Evolutionary conservation across 1,140 invertebrate genomes (phyloP), one percentile per base, ranked within the genome.

Genomic region (Reticulitermes speratus): DNA sequence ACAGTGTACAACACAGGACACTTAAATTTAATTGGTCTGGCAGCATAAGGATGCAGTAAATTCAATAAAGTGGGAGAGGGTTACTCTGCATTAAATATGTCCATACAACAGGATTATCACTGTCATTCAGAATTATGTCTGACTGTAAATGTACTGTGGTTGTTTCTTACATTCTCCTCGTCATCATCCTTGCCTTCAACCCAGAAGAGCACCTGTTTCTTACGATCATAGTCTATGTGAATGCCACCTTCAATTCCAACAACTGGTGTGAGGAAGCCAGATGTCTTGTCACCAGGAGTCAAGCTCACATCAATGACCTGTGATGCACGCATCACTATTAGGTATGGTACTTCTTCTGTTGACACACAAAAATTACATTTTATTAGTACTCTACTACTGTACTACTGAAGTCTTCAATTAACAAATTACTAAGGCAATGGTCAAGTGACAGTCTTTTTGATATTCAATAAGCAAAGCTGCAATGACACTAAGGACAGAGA

Each of bases 221-320:
- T 94, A 44, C 96, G 94, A 89, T 99, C 98, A 89, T 96, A 99
- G 89, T 99, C 98, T 84, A 99, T 93, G 87, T 98, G 96, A 2
- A 95, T 93, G 25, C 97, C 98, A 90, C 96, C 95, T 89, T 97
- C 96, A 48, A 99, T 94, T 1, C 98, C 98, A 52, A 99, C 96
- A 11, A 99, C 94, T 0, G 98, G 97, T 8, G 96, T 96, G 84
- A 98, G 91, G 87, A 95, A 95, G 12, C 97, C 96, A 55, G 95
- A 95, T 86, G 95, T 93, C 23, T 93, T 94, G 86, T 97, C 96
- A 23, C 94, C 93, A 0, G 96, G 95, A 38, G 93, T 95, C 1
- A 97, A 89, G 7, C 95, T 94, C 45, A 98, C 91, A 89, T 98
- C 97, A 1, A 98, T 93, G 65, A 98, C 96, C 89, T 98, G 97